Evolutionary conservation across 2,797 vertebrate genomes (phyloP), one percentile per base, ranked within the genome.

Genomic region (Hydrolagus colliei): DNA sequence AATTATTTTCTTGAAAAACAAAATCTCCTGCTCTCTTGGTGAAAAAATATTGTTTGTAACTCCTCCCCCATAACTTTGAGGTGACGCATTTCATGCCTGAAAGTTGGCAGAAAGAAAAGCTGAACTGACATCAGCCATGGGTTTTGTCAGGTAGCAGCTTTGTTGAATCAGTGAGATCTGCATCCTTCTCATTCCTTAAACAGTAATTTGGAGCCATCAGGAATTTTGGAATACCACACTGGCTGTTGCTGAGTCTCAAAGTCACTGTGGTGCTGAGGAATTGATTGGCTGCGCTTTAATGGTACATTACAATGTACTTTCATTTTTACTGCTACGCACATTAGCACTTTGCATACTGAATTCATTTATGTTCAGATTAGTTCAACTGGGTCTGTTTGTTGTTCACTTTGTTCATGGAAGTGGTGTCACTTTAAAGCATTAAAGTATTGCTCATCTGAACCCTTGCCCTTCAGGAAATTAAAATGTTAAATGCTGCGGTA

Each of bases 121-220:
- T 74, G 73, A 74, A 74, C 73, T 74, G 73, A 74, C 73, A 74
- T 74, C 27, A 74, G 73, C 7, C 4, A n/a, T 74, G 73, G 27
- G 12, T 12, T 74, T 35, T 74, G 10, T 74, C 73, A 32, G 73
- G 73, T 74, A 7, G 12, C 27, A 74, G 73, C 27, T 74, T 32
- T 35, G 11, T 74, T 74, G 73, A 74, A 74, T 35, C 73, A 74
- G 11, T 74, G 10, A 12, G 73, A 22, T 35, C 27, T 74, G 73
- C 32, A 35, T 74, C 32, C 72, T 32, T 73, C 32, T 73, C 72
- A 73, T 32, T 74, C 73, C 27, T 27, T 74, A 32, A 74, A 74
- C 35, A 7, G 27, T 74, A 74, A 74, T 74, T 22, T 74, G 73
- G 27, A 35, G 27, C 12, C 27, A 74, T 35, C 27, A 74, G 73